A percentile compares a stretch with the other conserved stretches of the same genome.
phyloP scores from a whole-genome alignment of 2,888 invertebrate genomes.

The Anodontia alba region DNA sequence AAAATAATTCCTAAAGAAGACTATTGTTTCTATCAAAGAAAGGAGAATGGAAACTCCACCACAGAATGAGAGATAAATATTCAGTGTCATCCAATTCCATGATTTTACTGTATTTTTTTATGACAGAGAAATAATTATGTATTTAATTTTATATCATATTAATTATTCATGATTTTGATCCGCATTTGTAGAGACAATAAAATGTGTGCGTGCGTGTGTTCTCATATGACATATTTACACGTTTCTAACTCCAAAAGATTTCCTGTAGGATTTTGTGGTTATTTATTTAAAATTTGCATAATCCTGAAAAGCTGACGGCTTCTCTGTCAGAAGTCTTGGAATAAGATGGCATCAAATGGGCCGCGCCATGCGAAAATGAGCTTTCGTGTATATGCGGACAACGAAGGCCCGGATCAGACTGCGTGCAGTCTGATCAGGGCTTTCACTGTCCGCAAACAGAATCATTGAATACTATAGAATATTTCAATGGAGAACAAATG shows the following conservation, averaged over 20 bases:
- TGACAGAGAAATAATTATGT: not conserved
- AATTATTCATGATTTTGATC: not conserved
- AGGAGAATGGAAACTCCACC: not conserved
- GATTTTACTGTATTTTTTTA: not conserved
- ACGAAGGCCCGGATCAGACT: too few relatives aligned
- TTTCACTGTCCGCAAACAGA: too few relatives aligned
- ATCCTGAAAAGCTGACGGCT: not conserved
- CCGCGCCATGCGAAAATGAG: too few relatives aligned
- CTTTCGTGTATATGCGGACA: too few relatives aligned
- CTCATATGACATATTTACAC: not conserved
- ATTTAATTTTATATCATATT: not conserved
- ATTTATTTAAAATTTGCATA: conserved; percentile 11
- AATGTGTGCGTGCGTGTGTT: not conserved
- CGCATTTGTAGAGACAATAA: not conserved
- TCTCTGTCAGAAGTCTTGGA: not conserved
- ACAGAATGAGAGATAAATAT: too few relatives aligned
- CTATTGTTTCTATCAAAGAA: not conserved
- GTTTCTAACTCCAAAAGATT: not conserved
- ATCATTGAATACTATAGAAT: too few relatives aligned
- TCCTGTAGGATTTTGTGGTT: conserved; percentile 1
- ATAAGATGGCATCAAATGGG: not conserved
- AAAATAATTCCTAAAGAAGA: too few relatives aligned
- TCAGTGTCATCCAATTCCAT: too few relatives aligned
- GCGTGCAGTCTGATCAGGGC: too few relatives aligned
- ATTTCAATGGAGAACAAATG: too few relatives aligned